phyloP scores from a whole-genome alignment of 2,113 vertebrate species.

The Rhinolophus sinicus region DNA sequence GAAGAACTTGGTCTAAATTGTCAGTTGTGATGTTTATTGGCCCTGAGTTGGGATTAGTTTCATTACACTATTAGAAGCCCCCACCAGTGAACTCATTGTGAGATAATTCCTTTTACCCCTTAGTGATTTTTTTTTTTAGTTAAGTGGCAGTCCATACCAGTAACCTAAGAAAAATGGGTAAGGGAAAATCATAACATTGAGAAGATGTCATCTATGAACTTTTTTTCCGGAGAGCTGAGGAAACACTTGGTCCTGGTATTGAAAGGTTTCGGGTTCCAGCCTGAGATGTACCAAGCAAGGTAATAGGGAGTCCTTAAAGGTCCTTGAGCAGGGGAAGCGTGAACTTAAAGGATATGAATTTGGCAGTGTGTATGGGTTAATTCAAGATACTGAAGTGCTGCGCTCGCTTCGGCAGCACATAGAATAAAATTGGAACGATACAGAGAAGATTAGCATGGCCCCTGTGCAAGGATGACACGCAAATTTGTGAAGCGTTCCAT shows the following conservation, averaged over 20 bases:
- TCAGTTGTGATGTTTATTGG: not conserved
- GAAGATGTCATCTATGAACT: not conserved
- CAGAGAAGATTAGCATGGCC: too few relatives aligned
- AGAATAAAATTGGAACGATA: too few relatives aligned
- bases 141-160: not conserved
- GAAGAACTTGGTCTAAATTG: not conserved
- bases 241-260: not conserved
- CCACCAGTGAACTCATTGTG: not conserved
- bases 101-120: not conserved
- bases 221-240: not conserved
- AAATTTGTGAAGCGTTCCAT: too few relatives aligned
- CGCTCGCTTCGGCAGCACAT: too few relatives aligned
- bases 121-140: not conserved
- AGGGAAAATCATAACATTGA: not conserved
- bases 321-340: not conserved
- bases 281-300: not conserved
- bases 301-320: not conserved
- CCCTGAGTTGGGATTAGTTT: not conserved
- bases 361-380: not conserved
- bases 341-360: not conserved
- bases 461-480: too few relatives aligned
- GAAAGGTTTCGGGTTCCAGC: not conserved
- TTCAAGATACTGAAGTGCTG: not conserved
- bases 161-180: not conserved
- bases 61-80: not conserved